Evolutionary conservation across 2,113 vertebrate genomes (phyloP), one percentile per base, ranked within the genome.

Genomic region (Cariama cristata): DNA sequence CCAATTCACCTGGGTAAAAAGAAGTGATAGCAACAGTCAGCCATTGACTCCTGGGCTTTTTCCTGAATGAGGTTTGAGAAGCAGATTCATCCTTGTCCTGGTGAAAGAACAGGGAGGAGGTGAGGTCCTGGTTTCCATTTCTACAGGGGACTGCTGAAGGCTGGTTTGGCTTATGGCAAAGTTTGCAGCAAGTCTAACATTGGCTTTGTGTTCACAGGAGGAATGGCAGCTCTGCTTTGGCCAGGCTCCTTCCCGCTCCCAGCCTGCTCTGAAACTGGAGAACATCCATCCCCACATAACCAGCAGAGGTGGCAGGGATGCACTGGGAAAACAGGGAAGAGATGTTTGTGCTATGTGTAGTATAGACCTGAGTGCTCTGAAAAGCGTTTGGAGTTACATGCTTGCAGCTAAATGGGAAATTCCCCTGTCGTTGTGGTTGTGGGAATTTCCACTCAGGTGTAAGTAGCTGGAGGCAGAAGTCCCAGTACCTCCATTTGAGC

Each of bases 401-500:
- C 23, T 59, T 1, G 2, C 33, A 60, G 69, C 27, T 33, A 58
- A 63, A 58, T 26, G 14, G 66, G 53, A 79, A 74, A 59, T 50
- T 4, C 20, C 8, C 22, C 50, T 49, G 6, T 40, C 3, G 0
- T 2, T 67, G 72, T 24, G 8, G 14, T 28, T 62, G 22, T 13
- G 20, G 35, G 40, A 50, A 2, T 53, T 91, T 64, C 52, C 89
- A 6, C 63, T 12, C 56, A n/a, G 7, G 16, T n/a, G 12, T 52
- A 59, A 74, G 11, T 28, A 80, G 22, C 24, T 72, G 45, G 38
- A 85, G 28, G 50, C n/a, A 86, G 35, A 60, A 91, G 18, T 35
- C 60, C 62, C 49, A 42, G 12, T 16, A 50, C 12, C 6, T 68
- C 9, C 23, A 22, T 64, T 5, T 66, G 42, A 90, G 30, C 18